These are phyloP conservation scores for Orchestia grillus DNA, from an alignment of 1,140 invertebrate species.

Conservation along the genomic window DNA sequence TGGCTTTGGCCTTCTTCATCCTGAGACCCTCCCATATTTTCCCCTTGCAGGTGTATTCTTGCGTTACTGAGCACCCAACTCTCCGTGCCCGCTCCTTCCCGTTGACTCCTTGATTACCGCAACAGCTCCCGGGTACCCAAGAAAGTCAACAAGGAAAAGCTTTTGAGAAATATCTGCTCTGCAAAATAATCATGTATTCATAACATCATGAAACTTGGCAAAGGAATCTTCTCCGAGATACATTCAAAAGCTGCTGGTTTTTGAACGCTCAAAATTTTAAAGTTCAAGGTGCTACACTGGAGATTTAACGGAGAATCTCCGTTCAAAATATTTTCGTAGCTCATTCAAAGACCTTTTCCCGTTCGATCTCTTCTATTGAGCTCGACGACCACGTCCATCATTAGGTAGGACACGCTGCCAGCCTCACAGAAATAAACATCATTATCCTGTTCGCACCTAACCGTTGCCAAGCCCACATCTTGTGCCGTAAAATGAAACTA, in stretches of 20 bases:
- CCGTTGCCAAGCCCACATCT: background rate
- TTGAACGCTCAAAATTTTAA: background rate
- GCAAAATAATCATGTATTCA: background rate
- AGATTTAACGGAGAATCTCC: background rate
- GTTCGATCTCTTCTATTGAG: background rate
- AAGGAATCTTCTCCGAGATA: background rate
- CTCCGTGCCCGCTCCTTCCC: background rate
- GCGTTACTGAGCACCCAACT: background rate
- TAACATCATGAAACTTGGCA: background rate
- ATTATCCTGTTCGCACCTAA: background rate
- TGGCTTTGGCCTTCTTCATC: background rate
- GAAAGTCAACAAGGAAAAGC: background rate
- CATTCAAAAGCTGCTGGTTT: background rate
- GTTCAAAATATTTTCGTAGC: background rate
- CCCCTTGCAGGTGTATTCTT: background rate
- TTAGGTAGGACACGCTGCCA: background rate
- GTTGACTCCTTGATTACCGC: background rate
- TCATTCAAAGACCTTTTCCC: background rate
- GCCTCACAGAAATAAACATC: background rate
- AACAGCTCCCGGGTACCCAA: background rate
- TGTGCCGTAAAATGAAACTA: background rate
- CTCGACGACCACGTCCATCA: background rate
- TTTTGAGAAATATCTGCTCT: background rate
- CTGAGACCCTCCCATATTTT: background rate
- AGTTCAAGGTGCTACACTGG: background rate